Conservation (phyloP, 2,888 invertebrate species). For the Anoplius nigerrimus region DNA sequence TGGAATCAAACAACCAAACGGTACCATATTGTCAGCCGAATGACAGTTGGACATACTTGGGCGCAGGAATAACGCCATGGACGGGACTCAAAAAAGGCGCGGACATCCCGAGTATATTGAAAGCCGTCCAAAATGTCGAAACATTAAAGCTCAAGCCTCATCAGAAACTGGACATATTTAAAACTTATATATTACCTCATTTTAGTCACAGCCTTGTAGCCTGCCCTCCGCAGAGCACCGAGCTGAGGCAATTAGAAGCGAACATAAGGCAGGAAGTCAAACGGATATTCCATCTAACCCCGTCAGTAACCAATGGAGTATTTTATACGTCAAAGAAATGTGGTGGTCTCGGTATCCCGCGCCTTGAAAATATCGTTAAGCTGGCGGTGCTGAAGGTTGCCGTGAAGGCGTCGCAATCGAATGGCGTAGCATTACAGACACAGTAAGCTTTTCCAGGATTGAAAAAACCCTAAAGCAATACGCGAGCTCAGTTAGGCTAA, state of each 20-base stretch:
- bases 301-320: not conserved
- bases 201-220: not conserved
- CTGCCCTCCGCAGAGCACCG: not conserved
- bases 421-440: not conserved
- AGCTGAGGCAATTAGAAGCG: not conserved
- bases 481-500: not conserved
- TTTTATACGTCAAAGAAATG: not conserved
- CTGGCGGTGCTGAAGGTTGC: not conserved
- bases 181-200: not conserved
- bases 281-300: not conserved
- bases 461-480: not conserved
- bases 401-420: not conserved
- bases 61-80: conserved; percentile 12
- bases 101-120: not conserved
- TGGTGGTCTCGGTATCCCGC: not conserved
- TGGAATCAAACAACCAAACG: not conserved
- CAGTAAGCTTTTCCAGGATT: not conserved
- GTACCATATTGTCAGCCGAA: not conserved
- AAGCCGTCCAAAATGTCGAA: no score
- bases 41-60: not conserved
- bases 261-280: not conserved
- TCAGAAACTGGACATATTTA: conserved; percentile 22
- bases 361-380: not conserved
- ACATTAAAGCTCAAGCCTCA: conserved; percentile 16
- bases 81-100: not conserved